These are phyloP conservation scores for Helobdella robusta DNA, from an alignment of 2,888 invertebrate species.

Conservation along the genomic window DNA sequence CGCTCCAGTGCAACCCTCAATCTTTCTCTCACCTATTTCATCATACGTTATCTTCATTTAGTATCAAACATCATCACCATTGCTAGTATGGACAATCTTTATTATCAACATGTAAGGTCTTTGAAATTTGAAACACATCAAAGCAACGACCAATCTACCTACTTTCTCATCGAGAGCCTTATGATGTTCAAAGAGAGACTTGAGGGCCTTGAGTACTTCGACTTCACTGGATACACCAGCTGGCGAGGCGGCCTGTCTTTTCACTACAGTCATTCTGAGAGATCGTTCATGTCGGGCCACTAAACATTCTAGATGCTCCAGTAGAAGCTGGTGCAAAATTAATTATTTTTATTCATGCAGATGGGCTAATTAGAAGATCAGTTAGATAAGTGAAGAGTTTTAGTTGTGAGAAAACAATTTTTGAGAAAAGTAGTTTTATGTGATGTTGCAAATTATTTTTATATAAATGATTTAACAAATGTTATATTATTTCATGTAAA, in stretches of 20 bases:
- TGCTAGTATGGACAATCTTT: too few species aligned
- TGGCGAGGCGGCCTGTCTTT: slow-evolving; percentile 91
- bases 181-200: slow-evolving; percentile 98
- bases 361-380: too few species aligned
- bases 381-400: too few species aligned
- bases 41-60: too few species aligned
- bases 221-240: slow-evolving; percentile 87
- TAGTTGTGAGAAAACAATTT: too few species aligned
- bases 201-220: slow-evolving; percentile 96
- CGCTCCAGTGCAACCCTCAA: slow-evolving; percentile 89
- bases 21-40: slow-evolving; percentile 85
- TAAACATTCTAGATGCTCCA: slow-evolving; percentile 47
- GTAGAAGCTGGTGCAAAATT: slow-evolving; percentile 3
- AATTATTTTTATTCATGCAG: too few species aligned
- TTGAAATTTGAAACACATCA: background rate
- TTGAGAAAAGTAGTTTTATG: too few species aligned
- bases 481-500: too few species aligned
- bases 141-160: slow-evolving; percentile 8
- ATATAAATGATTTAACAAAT: too few species aligned
- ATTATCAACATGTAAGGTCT: too few species aligned
- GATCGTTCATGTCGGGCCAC: slow-evolving; percentile 97
- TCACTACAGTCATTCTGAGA: slow-evolving; percentile 96
- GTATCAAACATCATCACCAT: too few species aligned
- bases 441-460: too few species aligned
- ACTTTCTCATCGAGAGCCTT: slow-evolving; percentile 99